Evolutionary conservation across 2,888 invertebrate species (phyloP), one percentile per base, ranked within the genome.

Genomic region (Epinotia demarniana): DNA sequence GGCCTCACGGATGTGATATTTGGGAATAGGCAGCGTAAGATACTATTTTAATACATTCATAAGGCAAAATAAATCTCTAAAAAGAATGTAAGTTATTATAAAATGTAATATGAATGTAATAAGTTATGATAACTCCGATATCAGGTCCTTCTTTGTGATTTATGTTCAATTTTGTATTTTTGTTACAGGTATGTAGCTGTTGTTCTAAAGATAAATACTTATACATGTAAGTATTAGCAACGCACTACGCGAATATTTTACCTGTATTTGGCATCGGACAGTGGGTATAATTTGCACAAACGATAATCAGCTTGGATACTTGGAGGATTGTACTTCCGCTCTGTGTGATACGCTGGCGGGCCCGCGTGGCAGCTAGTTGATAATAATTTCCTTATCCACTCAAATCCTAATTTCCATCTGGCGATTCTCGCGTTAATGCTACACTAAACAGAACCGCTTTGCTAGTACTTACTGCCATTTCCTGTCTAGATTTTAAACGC

Each of bases 1-100:
- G 75, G 76, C 78, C 76, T 77, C 77, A 77, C 76, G 77, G 78
- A 78, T 78, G 76, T 76, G 76, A 75, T 78, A 77, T 78, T 78
- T 75, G 60, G 74, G 60, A 77, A 76, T 77, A 68, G 77, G 72
- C 66, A 76, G 66, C 61, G 76, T 18, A 55, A 46, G 69, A 60
- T 63, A 72, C 74, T 74, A 74, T 78, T 75, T 75, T 77, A 77
- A 63, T 71, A 76, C 71, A 18, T 66, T 57, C 57, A 19, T 27
- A 70, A 27, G 39, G 12, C 39, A 60, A 71, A 64, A 43, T 75
- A 43, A 60, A 60, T 75, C 63, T 71, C n/a, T 3, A 39, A 57
- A 58, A 74, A 12, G 18, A 61, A 74, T 64, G 33, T 49, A 0
- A 39, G 27, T 53, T 69, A 69, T 49, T 23, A 60, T 58, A 46